Base-by-base conservation (phyloP, 2,113 vertebrate species). In the Paramormyrops kingsleyae region DNA sequence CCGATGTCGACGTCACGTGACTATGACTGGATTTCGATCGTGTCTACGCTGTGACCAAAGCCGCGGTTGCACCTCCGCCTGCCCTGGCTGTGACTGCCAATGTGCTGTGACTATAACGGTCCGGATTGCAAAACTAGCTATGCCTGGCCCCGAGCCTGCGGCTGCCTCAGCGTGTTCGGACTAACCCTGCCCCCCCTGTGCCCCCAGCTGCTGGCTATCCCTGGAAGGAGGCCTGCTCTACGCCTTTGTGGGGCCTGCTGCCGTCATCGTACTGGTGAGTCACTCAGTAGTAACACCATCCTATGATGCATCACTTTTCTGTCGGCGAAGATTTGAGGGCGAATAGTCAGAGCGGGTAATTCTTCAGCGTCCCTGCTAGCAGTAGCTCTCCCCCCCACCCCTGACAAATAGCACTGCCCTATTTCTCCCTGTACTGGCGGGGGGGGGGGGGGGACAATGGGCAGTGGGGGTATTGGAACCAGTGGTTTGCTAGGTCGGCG, bases 241-340 rank as follows among this genome's bases (percentile, higher is more conserved):
- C 0, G 98, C 98, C 91, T 99, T 99, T 31, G 98, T 99, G 74
- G 98, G 98, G 80, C 98, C 98, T 0, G 98, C 98, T 1, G 98
- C 98, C 0, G 97, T 98, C 95, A 98, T 99, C 5, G 98, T 99
- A 24, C 94, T 99, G 97, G 98, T 99, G 96, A 93, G 97, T 95
- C 7, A 52, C 62, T 3, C 44, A 5, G 59, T 15, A 12, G 0
- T 27, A 19, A 49, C 7, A 44, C 35, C 27, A n/a, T 24, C 56
- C 21, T 87, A 5, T 87, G 85, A n/a, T 24, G 8, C 83, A 46
- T 44, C 84, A n/a, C n/a, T 87, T 50, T 53, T 87, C 27, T 44
- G 49, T 27, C 47, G 9, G 17, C 3, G 17, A 46, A 35, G 15
- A 46, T 84, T 46, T 46, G 39, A 9, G 42, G 83, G 15, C 42